Base-by-base conservation (phyloP, 1,140 invertebrate species). In the Drosophila triauraria region DNA sequence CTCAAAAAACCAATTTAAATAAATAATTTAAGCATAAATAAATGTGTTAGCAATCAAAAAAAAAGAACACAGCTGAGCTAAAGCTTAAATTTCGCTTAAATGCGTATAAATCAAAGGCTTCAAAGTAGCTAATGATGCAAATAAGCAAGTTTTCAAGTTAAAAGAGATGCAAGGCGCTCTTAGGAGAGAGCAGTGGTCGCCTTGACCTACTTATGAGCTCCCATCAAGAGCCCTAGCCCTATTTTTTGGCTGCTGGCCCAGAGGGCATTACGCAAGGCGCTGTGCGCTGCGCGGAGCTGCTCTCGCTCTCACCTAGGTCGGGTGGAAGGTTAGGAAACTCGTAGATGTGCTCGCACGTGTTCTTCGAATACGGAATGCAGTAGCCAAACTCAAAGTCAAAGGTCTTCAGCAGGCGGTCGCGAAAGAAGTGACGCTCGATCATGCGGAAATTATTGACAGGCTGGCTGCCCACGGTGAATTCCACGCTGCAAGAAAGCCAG, bases 361-460 rank as follows among this genome's bases (percentile, higher is more conserved):
- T 99, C 87, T 96, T 96, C 74, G 98, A 99, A 92, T 98, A 97
- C 32, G 99, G 99, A 94, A 99, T 99, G 91, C 98, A 99, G 93
- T 99, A 99, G 48, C 98, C 98, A 95, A 99, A 99, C 93, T 99
- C 98, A 95, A 99, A 99, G 93, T 99, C 99, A 94, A 99, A 99
- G n/a, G 97, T 99, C 94, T 99, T 99, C 12, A 99, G 94, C 48
- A 99, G 93, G 64, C 96, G 96, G 84, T 99, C 98, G 51, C 97
- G 95, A 93, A 99, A 99, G 94, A 98, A 99, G 93, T 99, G 98
- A 32, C 97, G 96, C 93, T 99, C 99, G 80, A 99, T 99, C 99
- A 99, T 99, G 50, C 98, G 94, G 93, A 99, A 99, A 92, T 98
- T 98, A 78, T 97, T 98, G 0, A 99, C 97, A 43, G 98, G 96